Conservation (phyloP, 2,888 invertebrate genomes). For the Leptopterna dolabrata region DNA sequence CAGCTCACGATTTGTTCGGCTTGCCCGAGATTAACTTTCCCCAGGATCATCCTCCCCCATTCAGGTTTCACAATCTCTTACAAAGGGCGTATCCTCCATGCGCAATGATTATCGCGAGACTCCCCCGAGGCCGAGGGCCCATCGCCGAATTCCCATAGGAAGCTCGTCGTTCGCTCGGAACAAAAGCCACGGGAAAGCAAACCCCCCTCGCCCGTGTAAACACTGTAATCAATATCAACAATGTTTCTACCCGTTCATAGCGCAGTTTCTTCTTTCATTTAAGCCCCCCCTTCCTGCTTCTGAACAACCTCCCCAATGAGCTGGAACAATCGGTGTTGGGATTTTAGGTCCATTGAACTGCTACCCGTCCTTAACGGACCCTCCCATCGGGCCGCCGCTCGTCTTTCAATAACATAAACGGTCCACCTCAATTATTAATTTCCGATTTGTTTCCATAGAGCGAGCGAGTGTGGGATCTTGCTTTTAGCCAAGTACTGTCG, state of each 20-base stretch:
- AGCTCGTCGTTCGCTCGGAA: background rate
- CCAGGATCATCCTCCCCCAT: background rate
- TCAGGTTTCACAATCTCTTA: background rate
- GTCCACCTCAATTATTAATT: conserved; percentile 49
- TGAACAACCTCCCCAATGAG: conserved; percentile 14
- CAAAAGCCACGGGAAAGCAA: conserved; percentile 17
- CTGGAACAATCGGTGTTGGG: conserved; percentile 36
- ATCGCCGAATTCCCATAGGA: conserved; percentile 25
- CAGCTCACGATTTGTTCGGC: background rate
- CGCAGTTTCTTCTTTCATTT: conserved; percentile 49
- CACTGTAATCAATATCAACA: conserved; percentile 52
- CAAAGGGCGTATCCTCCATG: background rate
- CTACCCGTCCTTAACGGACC: background rate
- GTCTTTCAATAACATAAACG: conserved; percentile 50
- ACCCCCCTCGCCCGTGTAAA: conserved; percentile 30
- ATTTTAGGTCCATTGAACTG: conserved; percentile 8
- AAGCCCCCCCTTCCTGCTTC: background rate
- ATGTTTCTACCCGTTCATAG: conserved; percentile 22
- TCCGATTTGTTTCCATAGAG: conserved; percentile 13
- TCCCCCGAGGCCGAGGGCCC: background rate
- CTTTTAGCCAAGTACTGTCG: too few relatives aligned
- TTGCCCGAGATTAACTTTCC: conserved; percentile 21
- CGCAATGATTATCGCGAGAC: background rate
- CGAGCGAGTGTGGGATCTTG: background rate
- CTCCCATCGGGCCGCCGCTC: conserved; percentile 12